Conservation (phyloP, 1,140 invertebrate genomes). For the Drosophila aff. region DNA sequence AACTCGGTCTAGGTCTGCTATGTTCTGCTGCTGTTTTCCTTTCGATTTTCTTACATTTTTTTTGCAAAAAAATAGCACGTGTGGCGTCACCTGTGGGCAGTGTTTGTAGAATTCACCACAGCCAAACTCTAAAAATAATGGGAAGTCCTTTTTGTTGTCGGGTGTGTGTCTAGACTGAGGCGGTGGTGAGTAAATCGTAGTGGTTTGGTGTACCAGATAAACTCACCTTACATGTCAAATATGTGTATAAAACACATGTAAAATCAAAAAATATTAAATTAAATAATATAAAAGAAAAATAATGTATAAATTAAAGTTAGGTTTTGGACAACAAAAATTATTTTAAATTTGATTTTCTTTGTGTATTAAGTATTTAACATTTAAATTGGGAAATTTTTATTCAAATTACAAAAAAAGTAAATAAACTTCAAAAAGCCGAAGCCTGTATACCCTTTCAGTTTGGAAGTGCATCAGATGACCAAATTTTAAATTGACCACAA, state of each 20-base stretch:
- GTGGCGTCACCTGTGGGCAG: constrained; percentile 39
- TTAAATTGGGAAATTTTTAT: too few relatives aligned
- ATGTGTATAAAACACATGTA: background rate
- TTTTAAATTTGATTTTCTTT: too few relatives aligned
- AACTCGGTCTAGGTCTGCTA: background rate
- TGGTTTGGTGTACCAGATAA: background rate
- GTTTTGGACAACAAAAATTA: too few relatives aligned
- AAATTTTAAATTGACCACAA: too few relatives aligned
- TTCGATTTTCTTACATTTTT: background rate
- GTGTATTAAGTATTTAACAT: too few relatives aligned
- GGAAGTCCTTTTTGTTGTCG: constrained; percentile 13
- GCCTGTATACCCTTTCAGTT: too few relatives aligned
- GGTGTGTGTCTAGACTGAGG: constrained; percentile 7
- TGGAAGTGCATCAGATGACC: too few relatives aligned
- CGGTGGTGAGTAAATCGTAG: background rate
- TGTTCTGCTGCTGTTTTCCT: background rate
- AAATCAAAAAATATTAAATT: background rate
- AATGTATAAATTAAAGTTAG: too few relatives aligned
- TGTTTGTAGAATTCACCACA: constrained; percentile 35
- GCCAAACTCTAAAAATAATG: constrained; percentile 32
- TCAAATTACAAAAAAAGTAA: too few relatives aligned
- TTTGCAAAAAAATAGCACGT: background rate
- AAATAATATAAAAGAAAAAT: too few relatives aligned
- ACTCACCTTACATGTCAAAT: background rate
- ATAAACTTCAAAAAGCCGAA: too few relatives aligned